Evolutionary conservation across 1,140 invertebrate genomes (phyloP), one percentile per base, ranked within the genome.

Genomic region (Elysia chlorotica): DNA sequence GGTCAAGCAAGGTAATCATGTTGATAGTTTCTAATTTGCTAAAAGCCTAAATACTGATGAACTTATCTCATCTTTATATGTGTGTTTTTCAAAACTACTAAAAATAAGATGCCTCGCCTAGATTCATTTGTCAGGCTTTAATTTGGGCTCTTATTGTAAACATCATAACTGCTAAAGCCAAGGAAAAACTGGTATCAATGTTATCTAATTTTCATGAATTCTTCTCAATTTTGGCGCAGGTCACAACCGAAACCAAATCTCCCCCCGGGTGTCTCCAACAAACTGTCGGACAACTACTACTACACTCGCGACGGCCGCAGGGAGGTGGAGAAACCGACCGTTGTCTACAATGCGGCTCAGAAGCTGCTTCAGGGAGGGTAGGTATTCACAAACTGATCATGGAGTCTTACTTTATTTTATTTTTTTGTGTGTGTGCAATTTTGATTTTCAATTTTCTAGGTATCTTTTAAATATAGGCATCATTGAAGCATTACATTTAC

Each of bases 221-320:
- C 23, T 53, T 59, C n/a, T 3, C 53, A 59, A 36, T 56, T 57
- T 67, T 72, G 33, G 23, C 61, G 19, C 78, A 94, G 83, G 65
- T 79, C 92, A 41, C 93, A 94, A 81, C 93, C 93, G 3, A 91
- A 88, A 28, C 94, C 95, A 41, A 80, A 90, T 57, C 78, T 96
- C 35, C 94, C 94, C 21, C 91, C 91, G 65, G 95, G 94, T 38
- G 90, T 91, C 2, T 88, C 91, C 63, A 92, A 93, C 84, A 91
- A 91, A 87, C 89, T 92, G 57, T 90, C 91, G 54, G 89, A 90
- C 72, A 95, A 96, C 83, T 95, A 95, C 82, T 96, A 96, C 80
- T 93, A 88, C 78, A 87, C 87, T 1, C 89, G 94, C 79, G 95
- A 96, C 90, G 92, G 86, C 0, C 90, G 94, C 74, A 88, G 93